Evolutionary conservation across 2,888 invertebrate species (phyloP).

Genomic region (Philereme transversata): DNA sequence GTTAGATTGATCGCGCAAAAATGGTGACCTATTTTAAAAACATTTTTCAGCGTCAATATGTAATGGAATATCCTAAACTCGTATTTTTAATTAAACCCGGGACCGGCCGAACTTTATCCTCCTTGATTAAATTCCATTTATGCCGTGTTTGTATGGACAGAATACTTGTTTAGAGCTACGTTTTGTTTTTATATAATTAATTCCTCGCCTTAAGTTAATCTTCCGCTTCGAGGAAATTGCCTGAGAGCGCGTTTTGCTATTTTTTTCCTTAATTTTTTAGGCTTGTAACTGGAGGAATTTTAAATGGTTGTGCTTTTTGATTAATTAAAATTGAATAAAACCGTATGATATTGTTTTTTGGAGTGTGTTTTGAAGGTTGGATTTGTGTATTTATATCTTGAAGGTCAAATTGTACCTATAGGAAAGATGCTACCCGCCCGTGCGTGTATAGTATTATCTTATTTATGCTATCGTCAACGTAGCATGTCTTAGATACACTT

Average conservation of each 20-base stretch:
- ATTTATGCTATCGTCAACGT: too few relatives aligned
- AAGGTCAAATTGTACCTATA: too few relatives aligned
- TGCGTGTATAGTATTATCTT: too few relatives aligned
- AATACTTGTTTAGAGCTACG: slow-evolving; percentile 37
- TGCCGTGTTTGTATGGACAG: slow-evolving; percentile 39
- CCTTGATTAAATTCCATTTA: slow-evolving; percentile 49
- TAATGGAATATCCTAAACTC: slow-evolving; percentile 39
- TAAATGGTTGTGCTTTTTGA: slow-evolving; percentile 16
- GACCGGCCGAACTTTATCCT: slow-evolving; percentile 37
- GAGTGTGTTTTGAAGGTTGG: background rate
- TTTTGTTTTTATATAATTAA: slow-evolving; percentile 43
- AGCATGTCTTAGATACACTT: too few relatives aligned
- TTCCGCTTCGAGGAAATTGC: slow-evolving; percentile 33
- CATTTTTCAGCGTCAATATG: slow-evolving; percentile 34
- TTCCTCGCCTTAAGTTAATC: slow-evolving; percentile 38
- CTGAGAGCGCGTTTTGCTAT: slow-evolving; percentile 22
- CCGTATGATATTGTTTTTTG: slow-evolving; percentile 6
- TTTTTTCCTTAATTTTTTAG: slow-evolving; percentile 29
- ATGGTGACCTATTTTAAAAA: slow-evolving; percentile 26
- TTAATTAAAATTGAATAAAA: slow-evolving; percentile 23
- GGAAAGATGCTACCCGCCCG: too few relatives aligned
- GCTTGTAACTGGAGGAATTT: slow-evolving; percentile 21
- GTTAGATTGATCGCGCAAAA: slow-evolving; percentile 12
- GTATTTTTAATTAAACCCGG: slow-evolving; percentile 46
- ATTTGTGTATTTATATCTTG: background rate